Conservation (phyloP, 2,888 invertebrate species). For the Strigamia transsilvanica region DNA sequence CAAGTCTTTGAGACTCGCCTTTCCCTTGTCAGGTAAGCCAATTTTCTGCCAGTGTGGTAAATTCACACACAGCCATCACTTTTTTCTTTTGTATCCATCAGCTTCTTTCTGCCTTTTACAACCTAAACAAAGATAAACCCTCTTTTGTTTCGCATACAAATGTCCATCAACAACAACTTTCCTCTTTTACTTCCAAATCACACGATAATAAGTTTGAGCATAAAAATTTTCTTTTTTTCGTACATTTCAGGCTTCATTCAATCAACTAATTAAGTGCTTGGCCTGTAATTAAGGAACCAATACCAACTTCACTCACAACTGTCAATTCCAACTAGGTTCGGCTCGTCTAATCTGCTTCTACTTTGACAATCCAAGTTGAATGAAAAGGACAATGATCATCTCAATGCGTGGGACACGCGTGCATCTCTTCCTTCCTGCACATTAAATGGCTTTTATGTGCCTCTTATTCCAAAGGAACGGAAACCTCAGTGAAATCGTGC, state of each 20-base stretch:
- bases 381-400: constrained; percentile 46
- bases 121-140: constrained; percentile 11
- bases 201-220: background rate
- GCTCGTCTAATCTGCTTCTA: constrained; percentile 38
- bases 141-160: constrained; percentile 9
- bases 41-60: constrained; percentile 7
- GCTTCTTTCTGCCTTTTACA: background rate
- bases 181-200: background rate
- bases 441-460: constrained; percentile 21
- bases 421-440: constrained; percentile 32
- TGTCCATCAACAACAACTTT: constrained; percentile 2
- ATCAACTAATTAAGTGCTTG: constrained; percentile 20
- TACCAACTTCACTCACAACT: constrained; percentile 40
- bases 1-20: constrained; percentile 41
- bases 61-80: constrained; percentile 21
- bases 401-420: constrained; percentile 1
- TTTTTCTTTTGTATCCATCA: constrained; percentile 20
- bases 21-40: constrained; percentile 38
- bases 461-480: constrained; percentile 25
- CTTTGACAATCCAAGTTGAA: constrained; percentile 19
- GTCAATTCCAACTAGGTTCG: constrained; percentile 28
- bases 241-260: background rate
- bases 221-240: background rate
- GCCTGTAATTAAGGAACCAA: constrained; percentile 33
- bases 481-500: constrained; percentile 25